Evolutionary conservation across 2,888 invertebrate genomes (phyloP).

Genomic region (Rugalucina vietnamica): DNA sequence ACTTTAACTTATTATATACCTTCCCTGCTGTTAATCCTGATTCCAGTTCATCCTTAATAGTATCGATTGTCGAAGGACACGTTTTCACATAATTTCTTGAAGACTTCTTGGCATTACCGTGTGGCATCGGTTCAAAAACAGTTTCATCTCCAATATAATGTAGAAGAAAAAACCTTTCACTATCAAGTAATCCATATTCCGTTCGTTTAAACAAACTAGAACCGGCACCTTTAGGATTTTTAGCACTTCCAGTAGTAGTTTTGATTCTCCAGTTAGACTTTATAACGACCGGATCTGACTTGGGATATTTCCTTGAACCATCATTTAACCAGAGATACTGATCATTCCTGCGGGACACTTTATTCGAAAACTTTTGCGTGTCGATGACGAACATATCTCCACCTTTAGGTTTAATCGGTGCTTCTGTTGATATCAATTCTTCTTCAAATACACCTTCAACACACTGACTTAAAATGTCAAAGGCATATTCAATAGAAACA

Average conservation of each 20-base stretch:
- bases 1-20: constrained; percentile 24
- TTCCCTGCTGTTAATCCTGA: neutral
- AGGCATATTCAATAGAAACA: too few relatives aligned
- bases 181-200: constrained; percentile 12
- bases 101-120: constrained; percentile 12
- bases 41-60: constrained; percentile 10
- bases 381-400: neutral
- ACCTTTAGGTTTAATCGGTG: neutral
- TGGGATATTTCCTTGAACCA: constrained; percentile 9
- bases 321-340: constrained; percentile 7
- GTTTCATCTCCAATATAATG: constrained; percentile 31
- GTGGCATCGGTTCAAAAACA: constrained; percentile 1
- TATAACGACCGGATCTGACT: neutral
- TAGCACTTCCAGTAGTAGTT: neutral
- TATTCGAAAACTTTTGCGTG: neutral
- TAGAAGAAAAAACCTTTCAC: constrained; percentile 21
- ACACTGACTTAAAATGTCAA: too few relatives aligned
- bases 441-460: too few relatives aligned
- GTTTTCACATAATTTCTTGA: neutral
- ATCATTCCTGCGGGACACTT: too few relatives aligned
- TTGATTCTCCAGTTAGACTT: neutral
- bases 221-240: neutral
- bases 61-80: constrained; percentile 18
- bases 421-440: too few relatives aligned
- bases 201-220: constrained; percentile 22